Conservation (phyloP, 2,888 invertebrate species). For the Drosophila imparisetae region DNA sequence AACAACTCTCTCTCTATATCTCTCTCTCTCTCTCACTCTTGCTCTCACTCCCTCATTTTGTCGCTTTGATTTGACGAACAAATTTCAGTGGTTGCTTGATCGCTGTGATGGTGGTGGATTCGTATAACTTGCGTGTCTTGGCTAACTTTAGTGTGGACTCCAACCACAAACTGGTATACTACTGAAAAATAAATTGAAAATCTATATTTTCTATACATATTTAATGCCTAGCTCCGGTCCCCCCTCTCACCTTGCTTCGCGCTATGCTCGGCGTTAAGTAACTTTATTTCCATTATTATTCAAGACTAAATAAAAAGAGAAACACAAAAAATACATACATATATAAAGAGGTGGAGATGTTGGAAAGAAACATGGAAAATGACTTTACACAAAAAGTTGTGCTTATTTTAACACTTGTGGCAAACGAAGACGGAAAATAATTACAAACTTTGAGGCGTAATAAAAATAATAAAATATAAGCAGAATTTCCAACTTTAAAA, state of each 20-base stretch:
- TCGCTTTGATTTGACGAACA: background rate
- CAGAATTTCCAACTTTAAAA: background rate
- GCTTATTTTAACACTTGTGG: slow-evolving; percentile 78
- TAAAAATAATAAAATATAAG: slow-evolving; percentile 13
- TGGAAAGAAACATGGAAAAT: slow-evolving; percentile 55
- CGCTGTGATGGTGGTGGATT: slow-evolving; percentile 43
- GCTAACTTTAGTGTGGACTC: slow-evolving; percentile 39
- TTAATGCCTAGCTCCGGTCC: slow-evolving; percentile 39
- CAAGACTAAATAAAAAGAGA: slow-evolving; percentile 44
- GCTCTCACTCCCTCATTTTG: background rate
- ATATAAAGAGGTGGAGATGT: background rate
- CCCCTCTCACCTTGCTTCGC: background rate
- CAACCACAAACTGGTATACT: slow-evolving; percentile 56
- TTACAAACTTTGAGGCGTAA: slow-evolving; percentile 70
- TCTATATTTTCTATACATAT: slow-evolving; percentile 54
- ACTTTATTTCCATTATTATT: slow-evolving; percentile 54
- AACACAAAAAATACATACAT: background rate
- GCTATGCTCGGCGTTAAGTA: slow-evolving; percentile 31
- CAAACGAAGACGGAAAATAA: slow-evolving; percentile 72
- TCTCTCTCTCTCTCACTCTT: background rate
- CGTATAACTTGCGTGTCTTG: slow-evolving; percentile 8
- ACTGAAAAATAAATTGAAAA: slow-evolving; percentile 17
- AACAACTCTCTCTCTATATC: background rate
- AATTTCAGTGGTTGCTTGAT: slow-evolving; percentile 32
- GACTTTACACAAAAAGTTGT: slow-evolving; percentile 70